These are phyloP conservation scores for Porites cylindrica DNA, from an alignment of 92 coral and sea anemone species.

Conservation along the genomic window DNA sequence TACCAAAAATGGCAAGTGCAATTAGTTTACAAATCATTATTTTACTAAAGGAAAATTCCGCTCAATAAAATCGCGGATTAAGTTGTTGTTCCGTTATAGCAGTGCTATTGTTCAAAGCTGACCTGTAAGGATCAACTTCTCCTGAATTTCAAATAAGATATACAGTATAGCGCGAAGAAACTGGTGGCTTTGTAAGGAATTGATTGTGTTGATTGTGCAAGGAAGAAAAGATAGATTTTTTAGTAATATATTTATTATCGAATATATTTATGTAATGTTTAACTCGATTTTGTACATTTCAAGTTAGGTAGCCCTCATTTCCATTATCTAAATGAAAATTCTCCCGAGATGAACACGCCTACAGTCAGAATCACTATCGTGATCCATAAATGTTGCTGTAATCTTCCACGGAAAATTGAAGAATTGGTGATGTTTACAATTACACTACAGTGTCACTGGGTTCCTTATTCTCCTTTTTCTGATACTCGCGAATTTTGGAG, in stretches of 20 bases:
- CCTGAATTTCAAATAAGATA: too few relatives aligned
- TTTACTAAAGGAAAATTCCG: not conserved
- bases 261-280: not conserved
- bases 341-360: not conserved
- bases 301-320: not conserved
- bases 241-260: not conserved
- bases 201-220: not conserved
- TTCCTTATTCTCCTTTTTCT: not conserved
- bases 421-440: too few relatives aligned
- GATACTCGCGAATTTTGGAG: not conserved
- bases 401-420: too few relatives aligned
- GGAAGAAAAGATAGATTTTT: not conserved
- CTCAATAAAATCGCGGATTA: not conserved
- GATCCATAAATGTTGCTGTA: too few relatives aligned
- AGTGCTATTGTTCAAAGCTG: not conserved
- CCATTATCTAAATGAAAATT: not conserved
- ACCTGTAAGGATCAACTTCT: too few relatives aligned
- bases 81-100: not conserved
- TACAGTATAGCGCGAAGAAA: too few relatives aligned
- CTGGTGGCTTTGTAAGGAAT: too few relatives aligned
- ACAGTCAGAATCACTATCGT: not conserved
- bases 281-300: constrained; percentile 44
- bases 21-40: not conserved
- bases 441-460: not conserved
- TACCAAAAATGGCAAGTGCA: not conserved